phyloP scores from a whole-genome alignment of 2,113 vertebrate species.

The Capreolus pygargus region DNA sequence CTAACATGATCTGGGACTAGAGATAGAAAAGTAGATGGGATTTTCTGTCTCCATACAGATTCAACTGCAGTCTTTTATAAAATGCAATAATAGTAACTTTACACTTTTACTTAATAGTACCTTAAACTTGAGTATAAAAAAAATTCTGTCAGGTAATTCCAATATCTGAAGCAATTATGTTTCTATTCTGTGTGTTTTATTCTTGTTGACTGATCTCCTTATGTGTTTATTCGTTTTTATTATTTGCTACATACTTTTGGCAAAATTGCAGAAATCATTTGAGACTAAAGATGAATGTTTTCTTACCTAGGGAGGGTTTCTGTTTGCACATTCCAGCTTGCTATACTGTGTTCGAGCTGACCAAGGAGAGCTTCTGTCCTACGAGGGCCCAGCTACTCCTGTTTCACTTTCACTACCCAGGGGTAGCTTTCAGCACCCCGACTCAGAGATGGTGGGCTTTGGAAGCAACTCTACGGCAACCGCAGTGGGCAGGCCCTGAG shows the following conservation, averaged over 20 bases:
- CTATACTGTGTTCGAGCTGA: accelerated
- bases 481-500: accelerated
- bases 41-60: background rate
- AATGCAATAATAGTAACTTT: background rate
- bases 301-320: background rate
- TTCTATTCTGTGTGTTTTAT: background rate
- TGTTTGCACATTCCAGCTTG: background rate
- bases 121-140: background rate
- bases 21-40: background rate
- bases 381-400: background rate
- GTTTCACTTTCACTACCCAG: background rate
- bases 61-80: background rate
- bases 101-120: background rate
- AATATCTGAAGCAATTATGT: background rate
- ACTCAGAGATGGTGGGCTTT: background rate
- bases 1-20: background rate
- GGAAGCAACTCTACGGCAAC: background rate
- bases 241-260: background rate
- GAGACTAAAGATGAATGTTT: background rate
- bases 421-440: background rate
- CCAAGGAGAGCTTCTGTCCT: accelerated
- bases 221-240: background rate
- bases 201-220: background rate
- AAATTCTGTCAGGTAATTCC: background rate
- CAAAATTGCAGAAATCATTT: background rate